phyloP scores from a whole-genome alignment of 2,888 invertebrate species.

The Caenorhabditis virilis region DNA sequence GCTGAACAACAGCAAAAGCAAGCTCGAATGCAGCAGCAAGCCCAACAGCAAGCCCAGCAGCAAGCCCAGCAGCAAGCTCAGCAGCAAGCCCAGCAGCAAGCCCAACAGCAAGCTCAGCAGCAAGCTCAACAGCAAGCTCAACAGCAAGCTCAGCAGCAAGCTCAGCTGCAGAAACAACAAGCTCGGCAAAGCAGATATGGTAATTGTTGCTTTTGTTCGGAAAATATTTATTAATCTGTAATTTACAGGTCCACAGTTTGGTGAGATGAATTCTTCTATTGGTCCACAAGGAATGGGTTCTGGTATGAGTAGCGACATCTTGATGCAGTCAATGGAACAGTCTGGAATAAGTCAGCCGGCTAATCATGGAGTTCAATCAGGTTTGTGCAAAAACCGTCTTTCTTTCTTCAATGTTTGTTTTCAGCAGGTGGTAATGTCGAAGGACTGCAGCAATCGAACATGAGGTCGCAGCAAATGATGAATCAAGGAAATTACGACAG shows the following conservation, averaged over 20 bases:
- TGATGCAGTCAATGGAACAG: slow-evolving; percentile 30
- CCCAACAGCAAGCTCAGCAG: not conserved
- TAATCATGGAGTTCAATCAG: too few relatives aligned
- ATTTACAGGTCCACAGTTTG: not conserved
- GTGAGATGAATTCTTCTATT: not conserved
- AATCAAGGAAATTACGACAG: too few relatives aligned
- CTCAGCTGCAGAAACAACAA: slow-evolving; percentile 1
- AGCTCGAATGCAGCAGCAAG: not conserved
- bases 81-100: not conserved
- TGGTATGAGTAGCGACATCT: slow-evolving; percentile 6
- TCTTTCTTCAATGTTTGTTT: too few relatives aligned
- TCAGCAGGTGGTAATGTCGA: too few relatives aligned
- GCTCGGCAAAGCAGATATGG: not conserved
- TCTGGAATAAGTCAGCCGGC: slow-evolving; percentile 16
- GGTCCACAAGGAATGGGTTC: not conserved
- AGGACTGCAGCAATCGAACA: too few relatives aligned
- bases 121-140: not conserved
- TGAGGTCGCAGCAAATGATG: too few relatives aligned
- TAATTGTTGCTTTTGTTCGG: not conserved
- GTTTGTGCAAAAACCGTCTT: too few relatives aligned
- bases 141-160: not conserved
- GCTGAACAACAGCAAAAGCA: slow-evolving; percentile 18
- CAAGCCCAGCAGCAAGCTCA: too few relatives aligned
- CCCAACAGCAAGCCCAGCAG: too few relatives aligned
- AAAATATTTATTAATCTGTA: not conserved